These are phyloP conservation scores for Drosophila subsilvestris DNA, from an alignment of 2,888 invertebrate genomes.

Conservation along the genomic window DNA sequence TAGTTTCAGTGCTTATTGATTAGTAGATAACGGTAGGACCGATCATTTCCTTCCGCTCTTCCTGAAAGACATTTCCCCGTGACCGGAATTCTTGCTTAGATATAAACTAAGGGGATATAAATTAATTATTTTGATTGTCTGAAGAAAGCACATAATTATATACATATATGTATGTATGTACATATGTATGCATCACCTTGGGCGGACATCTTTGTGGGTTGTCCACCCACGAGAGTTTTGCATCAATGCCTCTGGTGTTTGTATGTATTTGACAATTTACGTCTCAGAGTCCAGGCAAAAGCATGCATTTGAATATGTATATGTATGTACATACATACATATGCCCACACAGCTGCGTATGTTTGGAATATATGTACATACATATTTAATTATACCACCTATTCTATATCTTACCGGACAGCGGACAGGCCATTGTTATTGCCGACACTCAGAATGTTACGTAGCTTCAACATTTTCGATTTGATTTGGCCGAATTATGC, in stretches of 20 bases:
- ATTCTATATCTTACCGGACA: constrained; percentile 51
- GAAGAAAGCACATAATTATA: background rate
- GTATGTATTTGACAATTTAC: background rate
- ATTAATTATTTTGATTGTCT: background rate
- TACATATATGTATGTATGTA: background rate
- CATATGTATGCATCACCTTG: background rate
- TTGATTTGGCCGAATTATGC: constrained; percentile 17
- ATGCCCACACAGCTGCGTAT: constrained; percentile 13
- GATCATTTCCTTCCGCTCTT: background rate
- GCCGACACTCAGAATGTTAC: constrained; percentile 61
- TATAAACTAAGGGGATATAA: background rate
- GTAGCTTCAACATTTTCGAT: constrained; percentile 69
- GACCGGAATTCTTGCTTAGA: background rate
- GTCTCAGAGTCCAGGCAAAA: background rate
- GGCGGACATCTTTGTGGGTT: background rate
- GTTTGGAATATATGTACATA: constrained; percentile 14
- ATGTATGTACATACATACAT: background rate
- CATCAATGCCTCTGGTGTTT: background rate
- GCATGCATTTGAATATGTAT: background rate
- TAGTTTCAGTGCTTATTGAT: background rate
- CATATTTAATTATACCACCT: background rate
- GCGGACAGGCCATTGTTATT: constrained; percentile 45
- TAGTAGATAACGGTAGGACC: no score
- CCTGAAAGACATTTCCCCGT: background rate
- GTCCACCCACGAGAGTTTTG: background rate